These are phyloP conservation scores for Enteromius afrohamiltoni DNA, from an alignment of 2,797 vertebrate species.

Conservation along the genomic window DNA sequence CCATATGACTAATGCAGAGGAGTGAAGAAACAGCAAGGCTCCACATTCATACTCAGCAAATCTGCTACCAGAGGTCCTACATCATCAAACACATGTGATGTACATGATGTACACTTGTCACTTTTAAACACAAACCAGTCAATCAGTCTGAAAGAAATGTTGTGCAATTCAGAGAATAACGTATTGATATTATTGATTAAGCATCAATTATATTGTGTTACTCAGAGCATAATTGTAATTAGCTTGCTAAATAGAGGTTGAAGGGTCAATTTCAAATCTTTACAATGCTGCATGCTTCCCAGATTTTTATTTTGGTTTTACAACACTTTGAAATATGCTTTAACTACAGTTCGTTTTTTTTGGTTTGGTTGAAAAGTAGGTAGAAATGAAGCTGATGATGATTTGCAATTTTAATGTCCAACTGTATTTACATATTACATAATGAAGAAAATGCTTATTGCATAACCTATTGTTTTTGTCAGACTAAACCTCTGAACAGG, in stretches of 20 bases:
- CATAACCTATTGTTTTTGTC: not conserved
- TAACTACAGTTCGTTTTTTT: not conserved
- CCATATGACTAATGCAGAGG: constrained; percentile 66
- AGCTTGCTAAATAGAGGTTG: constrained; percentile 24
- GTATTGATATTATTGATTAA: constrained; percentile 31
- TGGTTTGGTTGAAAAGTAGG: not conserved
- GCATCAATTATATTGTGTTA: constrained; percentile 16
- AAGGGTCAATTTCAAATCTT: constrained; percentile 17
- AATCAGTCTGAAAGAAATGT: not conserved
- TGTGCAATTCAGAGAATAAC: constrained; percentile 15
- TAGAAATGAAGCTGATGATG: not conserved
- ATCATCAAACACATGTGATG: constrained; percentile 30
- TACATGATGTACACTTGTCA: not conserved
- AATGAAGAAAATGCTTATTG: not conserved
- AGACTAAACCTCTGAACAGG: not conserved
- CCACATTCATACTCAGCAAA: constrained; percentile 60
- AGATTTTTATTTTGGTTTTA: not conserved
- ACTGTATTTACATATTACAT: constrained; percentile 15
- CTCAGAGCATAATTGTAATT: not conserved
- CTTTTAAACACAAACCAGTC: not conserved
- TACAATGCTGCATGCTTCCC: not conserved
- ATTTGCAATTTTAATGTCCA: not conserved
- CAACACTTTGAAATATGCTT: not conserved
- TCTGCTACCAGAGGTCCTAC: constrained; percentile 49
- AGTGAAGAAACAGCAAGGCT: constrained; percentile 42